Evolutionary conservation across 1,140 invertebrate genomes (phyloP), one percentile per base, ranked within the genome.

Genomic region (Drosophila nasuta): DNA sequence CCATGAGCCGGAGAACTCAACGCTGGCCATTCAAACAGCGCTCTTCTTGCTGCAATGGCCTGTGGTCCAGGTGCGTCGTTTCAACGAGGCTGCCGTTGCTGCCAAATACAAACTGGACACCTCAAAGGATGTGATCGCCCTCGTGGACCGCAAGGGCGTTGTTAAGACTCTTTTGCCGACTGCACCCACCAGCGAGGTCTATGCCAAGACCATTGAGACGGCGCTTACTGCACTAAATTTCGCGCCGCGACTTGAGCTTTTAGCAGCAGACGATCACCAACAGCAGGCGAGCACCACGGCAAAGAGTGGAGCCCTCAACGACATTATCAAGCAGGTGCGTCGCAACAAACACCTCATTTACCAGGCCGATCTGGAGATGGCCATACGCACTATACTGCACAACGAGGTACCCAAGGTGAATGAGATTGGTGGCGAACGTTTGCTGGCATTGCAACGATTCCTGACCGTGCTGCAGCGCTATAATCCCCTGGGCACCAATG

Each of bases 281-380:
- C 38, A 38, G 10, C 63, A 35, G 30, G 5, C 30, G 15, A 54
- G 17, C 38, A 2, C 35, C 28, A 13, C 7, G 6, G 7, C 13
- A 0, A 48, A 49, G 8, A 52, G 20, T 3, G 15, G 1, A 1
- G 56, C 60, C 3, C 52, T 75, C 2, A 71, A 25, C 1, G 64
- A 75, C 0, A 79, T 86, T 7, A 73, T 92, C 2, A 48, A 75
- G 3, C 82, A 92, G 49, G 91, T 92, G 17, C 77, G 78, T 33
- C 70, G 77, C 3, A 88, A 92, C 25, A 92, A 92, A 35, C 91
- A 92, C 30, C 52, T 91, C 56, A 95, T 98, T 0, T 97, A 96
- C 91, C 96, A 98, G 93, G 94, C 95, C 59, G 98, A 99, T 93
- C 92, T 99, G 51, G 97, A 98, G 93, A 96, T 95, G 87, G 96